Evolutionary conservation across 1,140 invertebrate genomes (phyloP).

Genomic region (Oscheius sp.): DNA sequence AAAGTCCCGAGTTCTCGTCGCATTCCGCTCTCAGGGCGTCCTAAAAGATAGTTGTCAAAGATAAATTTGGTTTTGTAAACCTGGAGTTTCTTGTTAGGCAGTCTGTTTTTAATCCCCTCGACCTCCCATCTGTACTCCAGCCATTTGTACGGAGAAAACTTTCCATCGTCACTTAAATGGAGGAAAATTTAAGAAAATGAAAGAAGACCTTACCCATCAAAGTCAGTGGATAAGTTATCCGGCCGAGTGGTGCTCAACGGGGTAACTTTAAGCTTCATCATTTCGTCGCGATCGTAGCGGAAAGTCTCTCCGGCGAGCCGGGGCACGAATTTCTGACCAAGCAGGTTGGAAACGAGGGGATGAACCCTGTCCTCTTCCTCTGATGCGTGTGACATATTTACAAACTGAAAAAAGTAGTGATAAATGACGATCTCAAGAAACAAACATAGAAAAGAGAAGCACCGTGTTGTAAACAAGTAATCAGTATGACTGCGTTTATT

Average conservation of each 20-base stretch:
- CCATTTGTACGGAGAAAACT: conserved; percentile 49
- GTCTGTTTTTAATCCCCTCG: conserved; percentile 39
- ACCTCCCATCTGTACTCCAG: conserved; percentile 43
- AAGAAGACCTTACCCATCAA: conserved; percentile 35
- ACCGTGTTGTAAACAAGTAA: no score
- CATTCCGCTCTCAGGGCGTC: conserved; percentile 36
- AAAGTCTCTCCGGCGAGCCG: conserved; percentile 2
- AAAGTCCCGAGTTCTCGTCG: conserved; percentile 43
- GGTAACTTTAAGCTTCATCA: conserved; percentile 27
- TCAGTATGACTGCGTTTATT: no score
- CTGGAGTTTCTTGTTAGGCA: conserved; percentile 27
- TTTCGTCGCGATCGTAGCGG: conserved; percentile 30
- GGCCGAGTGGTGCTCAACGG: conserved; percentile 28
- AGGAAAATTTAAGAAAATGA: conserved; percentile 36
- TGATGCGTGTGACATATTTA: no score
- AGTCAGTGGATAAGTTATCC: conserved; percentile 37
- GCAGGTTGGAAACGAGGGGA: conserved; percentile 19
- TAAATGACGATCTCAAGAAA: no score
- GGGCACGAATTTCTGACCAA: neutral
- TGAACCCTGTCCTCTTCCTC: conserved; percentile 3
- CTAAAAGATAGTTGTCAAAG: neutral
- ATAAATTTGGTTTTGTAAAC: neutral
- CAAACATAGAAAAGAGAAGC: no score
- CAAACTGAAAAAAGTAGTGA: no score
- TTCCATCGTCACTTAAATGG: conserved; percentile 46